Evolutionary conservation across 2,888 invertebrate genomes (phyloP), one percentile per base, ranked within the genome.

Genomic region (Xanthia togata): DNA sequence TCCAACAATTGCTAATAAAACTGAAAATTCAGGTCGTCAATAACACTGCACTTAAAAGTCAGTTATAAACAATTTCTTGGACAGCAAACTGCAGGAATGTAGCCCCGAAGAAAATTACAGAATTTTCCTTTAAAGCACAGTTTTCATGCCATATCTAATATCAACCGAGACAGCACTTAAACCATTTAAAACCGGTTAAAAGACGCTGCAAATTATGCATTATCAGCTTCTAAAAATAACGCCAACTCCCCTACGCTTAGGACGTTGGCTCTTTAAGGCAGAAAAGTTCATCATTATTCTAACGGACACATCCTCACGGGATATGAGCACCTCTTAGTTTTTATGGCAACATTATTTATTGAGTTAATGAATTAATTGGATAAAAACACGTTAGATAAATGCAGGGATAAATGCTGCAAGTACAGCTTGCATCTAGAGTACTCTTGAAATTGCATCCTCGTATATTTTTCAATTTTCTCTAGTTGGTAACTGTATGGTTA

Each of bases 151-250:
- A 44, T 71, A 74, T 74, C 76, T 81, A 78, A 72, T 68, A 78
- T 73, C 70, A 76, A 38, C 31, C 35, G 62, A 74, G 69, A 78
- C 64, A 67, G 82, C 57, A 78, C 69, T 69, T 77, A 70, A 80
- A 73, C 78, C 60, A 74, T 81, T 74, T 75, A 59, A 53, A 74
- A 79, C 86, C 78, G 88, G 82, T 82, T 86, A 67, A 81, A 77
- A 81, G 78, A 80, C 64, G 79, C 31, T 70, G 83, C 81, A 82
- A 83, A 79, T 82, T 83, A 79, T 84, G 76, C 83, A 81, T 87
- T 77, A 79, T 82, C 82, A 81, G 73, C 50, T 59, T 78, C 82
- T 87, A 86, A 87, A 87, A 78, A 86, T 87, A 87, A 79, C 80
- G 53, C 31, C 11, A 41, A 67, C 60, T 72, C 67, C 65, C 67